Evolutionary conservation across 2,797 vertebrate species (phyloP).

Genomic region (Sebastes reedi): DNA sequence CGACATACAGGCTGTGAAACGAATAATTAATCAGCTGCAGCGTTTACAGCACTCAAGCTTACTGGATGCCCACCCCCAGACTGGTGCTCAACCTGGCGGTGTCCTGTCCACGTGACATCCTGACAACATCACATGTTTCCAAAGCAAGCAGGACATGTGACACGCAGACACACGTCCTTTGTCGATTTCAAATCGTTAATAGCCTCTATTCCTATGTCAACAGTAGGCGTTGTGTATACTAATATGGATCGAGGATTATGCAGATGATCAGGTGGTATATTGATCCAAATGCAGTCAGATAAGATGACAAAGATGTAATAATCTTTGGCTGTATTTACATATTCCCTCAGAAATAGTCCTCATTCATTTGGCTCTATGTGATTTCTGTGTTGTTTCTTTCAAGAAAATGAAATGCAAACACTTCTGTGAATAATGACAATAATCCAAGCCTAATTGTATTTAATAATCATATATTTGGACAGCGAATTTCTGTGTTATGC

Average conservation of each 20-base stretch:
- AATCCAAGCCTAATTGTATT: background rate
- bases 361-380: background rate
- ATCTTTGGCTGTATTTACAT: background rate
- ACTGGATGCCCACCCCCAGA: background rate
- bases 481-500: background rate
- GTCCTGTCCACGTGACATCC: background rate
- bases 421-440: background rate
- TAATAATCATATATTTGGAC: background rate
- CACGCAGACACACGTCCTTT: background rate
- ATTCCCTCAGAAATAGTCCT: background rate
- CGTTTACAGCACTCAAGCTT: background rate
- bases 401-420: background rate
- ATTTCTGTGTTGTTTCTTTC: background rate
- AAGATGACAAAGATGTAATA: background rate
- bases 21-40: conserved; percentile 9
- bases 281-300: conserved; percentile 32
- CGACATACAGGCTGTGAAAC: background rate
- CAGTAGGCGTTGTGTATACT: conserved; percentile 20
- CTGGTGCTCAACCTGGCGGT: background rate
- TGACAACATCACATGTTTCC: background rate
- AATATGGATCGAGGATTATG: conserved; percentile 47
- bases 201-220: conserved; percentile 16
- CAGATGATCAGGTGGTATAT: conserved; percentile 25
- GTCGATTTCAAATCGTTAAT: conserved; percentile 10
- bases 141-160: background rate